Evolutionary conservation across 2,113 vertebrate genomes (phyloP).

Genomic region (Pseudopodoces humilis): DNA sequence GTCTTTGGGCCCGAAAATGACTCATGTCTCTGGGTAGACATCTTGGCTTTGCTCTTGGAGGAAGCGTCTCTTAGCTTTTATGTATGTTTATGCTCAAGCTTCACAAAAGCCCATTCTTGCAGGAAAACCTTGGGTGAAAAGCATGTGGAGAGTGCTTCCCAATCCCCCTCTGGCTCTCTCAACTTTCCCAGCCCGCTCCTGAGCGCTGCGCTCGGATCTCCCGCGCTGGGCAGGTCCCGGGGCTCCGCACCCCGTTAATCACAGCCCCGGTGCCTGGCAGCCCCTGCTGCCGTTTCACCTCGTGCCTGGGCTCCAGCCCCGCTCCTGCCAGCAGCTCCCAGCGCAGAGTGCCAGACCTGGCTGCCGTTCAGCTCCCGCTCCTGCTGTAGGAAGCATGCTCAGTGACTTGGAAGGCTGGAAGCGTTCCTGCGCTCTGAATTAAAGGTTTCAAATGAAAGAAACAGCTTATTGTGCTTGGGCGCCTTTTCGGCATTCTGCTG

Average conservation of each 20-base stretch:
- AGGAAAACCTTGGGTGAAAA: background rate
- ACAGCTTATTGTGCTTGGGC: background rate
- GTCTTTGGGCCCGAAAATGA: background rate
- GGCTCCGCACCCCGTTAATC: background rate
- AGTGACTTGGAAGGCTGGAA: background rate
- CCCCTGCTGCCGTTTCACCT: background rate
- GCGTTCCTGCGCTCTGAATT: background rate
- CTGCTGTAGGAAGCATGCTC: background rate
- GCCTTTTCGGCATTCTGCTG: background rate
- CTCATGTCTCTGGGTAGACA: background rate
- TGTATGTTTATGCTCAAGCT: background rate
- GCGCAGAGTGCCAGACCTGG: slow-evolving; percentile 8
- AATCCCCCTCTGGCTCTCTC: background rate
- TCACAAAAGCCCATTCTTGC: background rate
- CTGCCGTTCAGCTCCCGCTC: background rate
- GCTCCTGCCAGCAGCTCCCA: background rate
- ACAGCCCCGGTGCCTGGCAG: background rate
- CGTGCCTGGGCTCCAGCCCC: background rate
- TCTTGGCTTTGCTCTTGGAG: background rate
- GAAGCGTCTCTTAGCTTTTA: background rate
- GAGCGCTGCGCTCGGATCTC: rapidly evolving
- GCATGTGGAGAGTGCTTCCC: background rate
- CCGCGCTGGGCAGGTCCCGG: rapidly evolving
- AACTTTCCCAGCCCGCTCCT: rapidly evolving
- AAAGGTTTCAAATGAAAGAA: background rate